phyloP scores from a whole-genome alignment of 2,888 invertebrate species.

The Isoperla grammatica region DNA sequence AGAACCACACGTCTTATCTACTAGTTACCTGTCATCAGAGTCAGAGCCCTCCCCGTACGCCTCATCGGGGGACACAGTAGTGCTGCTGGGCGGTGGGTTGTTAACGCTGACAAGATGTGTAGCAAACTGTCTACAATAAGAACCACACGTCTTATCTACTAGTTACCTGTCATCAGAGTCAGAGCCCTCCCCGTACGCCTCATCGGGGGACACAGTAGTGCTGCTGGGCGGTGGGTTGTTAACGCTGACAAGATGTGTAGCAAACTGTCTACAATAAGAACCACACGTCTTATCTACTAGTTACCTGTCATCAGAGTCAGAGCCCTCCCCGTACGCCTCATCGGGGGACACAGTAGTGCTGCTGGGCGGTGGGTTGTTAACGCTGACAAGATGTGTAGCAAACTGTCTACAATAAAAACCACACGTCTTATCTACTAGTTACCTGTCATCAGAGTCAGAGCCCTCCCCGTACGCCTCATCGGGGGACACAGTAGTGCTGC shows the following conservation, averaged over 20 bases:
- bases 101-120: too few relatives aligned
- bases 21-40: slow-evolving; percentile 48
- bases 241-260: too few relatives aligned
- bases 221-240: slow-evolving; percentile 39
- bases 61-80: slow-evolving; percentile 47
- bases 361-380: slow-evolving; percentile 41
- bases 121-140: too few relatives aligned
- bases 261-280: too few relatives aligned
- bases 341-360: slow-evolving; percentile 43
- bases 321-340: slow-evolving; percentile 48
- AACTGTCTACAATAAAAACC: too few relatives aligned
- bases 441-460: slow-evolving; percentile 48
- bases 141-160: too few relatives aligned
- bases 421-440: too few relatives aligned
- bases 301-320: slow-evolving; percentile 48
- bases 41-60: slow-evolving; percentile 45
- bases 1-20: too few relatives aligned
- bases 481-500: slow-evolving; percentile 39
- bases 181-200: slow-evolving; percentile 46
- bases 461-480: slow-evolving; percentile 51
- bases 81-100: slow-evolving; percentile 33
- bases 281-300: too few relatives aligned
- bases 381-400: too few relatives aligned
- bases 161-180: slow-evolving; percentile 47
- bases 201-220: slow-evolving; percentile 45